Percentiles rank a stretch among this genome's conserved stretches.
These are phyloP conservation scores for Rhinophrynus dorsalis DNA, from an alignment of 2,797 vertebrate species.

Conservation along the genomic window DNA sequence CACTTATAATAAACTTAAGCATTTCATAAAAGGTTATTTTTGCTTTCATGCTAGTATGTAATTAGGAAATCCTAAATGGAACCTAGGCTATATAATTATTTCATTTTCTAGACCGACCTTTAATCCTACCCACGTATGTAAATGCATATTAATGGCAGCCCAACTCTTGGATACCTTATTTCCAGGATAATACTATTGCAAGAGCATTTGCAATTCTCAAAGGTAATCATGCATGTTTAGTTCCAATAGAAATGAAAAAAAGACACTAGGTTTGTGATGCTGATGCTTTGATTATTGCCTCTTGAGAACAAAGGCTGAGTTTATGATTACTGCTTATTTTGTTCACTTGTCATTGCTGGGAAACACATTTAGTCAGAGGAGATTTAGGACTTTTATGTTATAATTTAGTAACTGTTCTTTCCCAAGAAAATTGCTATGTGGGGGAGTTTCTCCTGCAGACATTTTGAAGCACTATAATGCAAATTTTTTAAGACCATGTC, in stretches of 20 bases:
- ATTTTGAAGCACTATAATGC: too few relatives aligned
- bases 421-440: constrained; percentile 12
- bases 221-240: neutral
- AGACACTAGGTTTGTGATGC: constrained; percentile 14
- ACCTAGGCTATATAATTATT: neutral
- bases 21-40: too few relatives aligned
- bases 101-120: neutral
- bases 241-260: constrained; percentile 1
- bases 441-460: too few relatives aligned
- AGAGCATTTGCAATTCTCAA: constrained; percentile 21
- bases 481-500: too few relatives aligned
- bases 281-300: constrained; percentile 35
- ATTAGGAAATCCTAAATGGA: too few relatives aligned
- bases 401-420: constrained; percentile 7
- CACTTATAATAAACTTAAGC: too few relatives aligned
- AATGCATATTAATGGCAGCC: neutral
- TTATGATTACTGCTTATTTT: constrained; percentile 31
- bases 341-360: constrained; percentile 18
- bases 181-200: neutral
- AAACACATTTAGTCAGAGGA: constrained; percentile 33
- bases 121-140: neutral
- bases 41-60: too few relatives aligned
- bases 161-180: neutral
- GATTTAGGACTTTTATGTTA: constrained; percentile 18
- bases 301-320: constrained; percentile 14